Conservation (phyloP, 2,113 vertebrate species). For the Epinephelus cyanopodus region DNA sequence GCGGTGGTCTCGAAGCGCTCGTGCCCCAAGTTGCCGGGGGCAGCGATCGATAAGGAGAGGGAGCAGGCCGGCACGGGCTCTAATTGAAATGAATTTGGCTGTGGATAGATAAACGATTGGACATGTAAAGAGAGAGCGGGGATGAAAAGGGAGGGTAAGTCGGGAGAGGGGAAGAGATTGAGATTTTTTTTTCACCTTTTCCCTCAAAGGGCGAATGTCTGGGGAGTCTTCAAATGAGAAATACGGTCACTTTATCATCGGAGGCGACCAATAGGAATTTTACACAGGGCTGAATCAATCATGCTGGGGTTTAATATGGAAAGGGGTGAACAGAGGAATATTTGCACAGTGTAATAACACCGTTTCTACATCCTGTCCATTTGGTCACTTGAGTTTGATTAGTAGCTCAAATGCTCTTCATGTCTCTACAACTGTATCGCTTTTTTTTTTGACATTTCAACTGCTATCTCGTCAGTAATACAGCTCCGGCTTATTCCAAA, state of each 20-base stretch:
- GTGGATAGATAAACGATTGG: slow-evolving; percentile 78
- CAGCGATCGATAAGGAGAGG: slow-evolving; percentile 78
- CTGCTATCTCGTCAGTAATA: slow-evolving; percentile 16
- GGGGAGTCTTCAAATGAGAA: slow-evolving; percentile 75
- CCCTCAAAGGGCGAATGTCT: slow-evolving; percentile 74
- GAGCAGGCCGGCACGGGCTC: slow-evolving; percentile 66
- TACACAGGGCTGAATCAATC: slow-evolving; percentile 72
- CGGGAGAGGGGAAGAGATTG: slow-evolving; percentile 27
- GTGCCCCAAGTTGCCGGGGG: slow-evolving; percentile 66
- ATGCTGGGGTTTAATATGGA: slow-evolving; percentile 57
- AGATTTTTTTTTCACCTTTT: slow-evolving; percentile 67
- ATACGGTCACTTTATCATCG: slow-evolving; percentile 72
- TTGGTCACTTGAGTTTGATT: slow-evolving; percentile 62
- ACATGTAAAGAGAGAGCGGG: slow-evolving; percentile 69
- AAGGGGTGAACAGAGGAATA: slow-evolving; percentile 50
- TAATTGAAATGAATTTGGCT: slow-evolving; percentile 86
- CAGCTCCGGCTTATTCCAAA: not conserved
- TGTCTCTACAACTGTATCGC: not conserved
- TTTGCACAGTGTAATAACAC: slow-evolving; percentile 63
- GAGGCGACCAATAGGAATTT: slow-evolving; percentile 67
- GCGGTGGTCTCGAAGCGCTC: slow-evolving; percentile 43
- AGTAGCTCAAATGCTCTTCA: slow-evolving; percentile 36
- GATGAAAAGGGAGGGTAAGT: slow-evolving; percentile 44
- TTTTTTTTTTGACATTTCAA: slow-evolving; percentile 24
- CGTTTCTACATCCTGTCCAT: slow-evolving; percentile 62